phyloP scores from a whole-genome alignment of 2,888 invertebrate genomes.

The Serrognathus titanus region DNA sequence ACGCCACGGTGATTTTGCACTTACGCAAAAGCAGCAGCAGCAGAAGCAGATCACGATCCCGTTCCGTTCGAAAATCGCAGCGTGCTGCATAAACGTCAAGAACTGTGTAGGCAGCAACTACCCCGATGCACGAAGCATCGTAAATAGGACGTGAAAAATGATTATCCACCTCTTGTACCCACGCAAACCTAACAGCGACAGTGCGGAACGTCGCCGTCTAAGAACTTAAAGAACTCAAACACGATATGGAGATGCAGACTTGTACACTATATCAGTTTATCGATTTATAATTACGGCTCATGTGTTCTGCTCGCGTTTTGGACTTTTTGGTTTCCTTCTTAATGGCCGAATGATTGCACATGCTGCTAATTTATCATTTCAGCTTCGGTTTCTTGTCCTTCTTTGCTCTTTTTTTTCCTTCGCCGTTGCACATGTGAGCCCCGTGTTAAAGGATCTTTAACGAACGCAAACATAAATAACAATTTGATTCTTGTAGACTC shows the following conservation, averaged over 20 bases:
- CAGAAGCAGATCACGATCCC: no score
- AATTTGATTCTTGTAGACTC: neutral
- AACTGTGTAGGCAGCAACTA: no score
- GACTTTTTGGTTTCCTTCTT: neutral
- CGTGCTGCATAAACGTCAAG: no score
- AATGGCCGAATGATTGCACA: conserved; percentile 1
- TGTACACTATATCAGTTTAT: neutral
- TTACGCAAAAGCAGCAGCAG: no score
- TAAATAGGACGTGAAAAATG: conserved; percentile 1
- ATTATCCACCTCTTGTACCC: neutral
- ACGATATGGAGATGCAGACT: neutral
- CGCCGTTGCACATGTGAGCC: neutral
- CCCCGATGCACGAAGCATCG: no score
- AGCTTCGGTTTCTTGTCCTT: neutral
- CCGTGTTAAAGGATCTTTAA: neutral
- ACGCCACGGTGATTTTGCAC: no score
- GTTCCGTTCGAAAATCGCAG: no score
- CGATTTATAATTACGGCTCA: conserved; percentile 1
- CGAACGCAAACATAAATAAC: neutral
- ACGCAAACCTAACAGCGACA: neutral
- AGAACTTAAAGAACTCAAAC: neutral
- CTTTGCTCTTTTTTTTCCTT: no score
- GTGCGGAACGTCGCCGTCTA: no score
- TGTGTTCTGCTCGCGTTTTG: neutral
- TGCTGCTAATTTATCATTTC: neutral